Conservation (phyloP, 2,888 invertebrate genomes). For the Cataglyphis livida region DNA sequence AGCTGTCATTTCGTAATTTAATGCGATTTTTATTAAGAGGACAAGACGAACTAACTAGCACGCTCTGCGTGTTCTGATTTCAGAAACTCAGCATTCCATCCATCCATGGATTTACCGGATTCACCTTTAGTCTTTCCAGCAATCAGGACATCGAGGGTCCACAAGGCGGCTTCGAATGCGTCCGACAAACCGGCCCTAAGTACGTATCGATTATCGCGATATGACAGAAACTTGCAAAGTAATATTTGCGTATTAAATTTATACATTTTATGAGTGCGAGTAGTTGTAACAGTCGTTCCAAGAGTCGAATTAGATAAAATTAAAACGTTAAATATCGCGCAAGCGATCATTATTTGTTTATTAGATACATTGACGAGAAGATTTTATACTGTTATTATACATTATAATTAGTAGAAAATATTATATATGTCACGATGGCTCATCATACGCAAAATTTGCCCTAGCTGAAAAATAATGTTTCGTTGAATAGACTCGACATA, state of each 20-base stretch:
- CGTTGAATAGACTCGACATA: conserved; percentile 26
- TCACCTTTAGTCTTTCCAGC: conserved; percentile 92
- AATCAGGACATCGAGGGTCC: conserved; percentile 93
- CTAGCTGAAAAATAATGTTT: not conserved
- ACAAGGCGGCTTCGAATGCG: conserved; percentile 97
- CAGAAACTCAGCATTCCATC: conserved; percentile 93
- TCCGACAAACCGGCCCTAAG: conserved; percentile 89
- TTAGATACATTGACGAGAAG: not conserved
- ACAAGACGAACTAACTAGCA: conserved; percentile 69
- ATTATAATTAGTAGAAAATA: not conserved
- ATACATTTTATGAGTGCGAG: not conserved
- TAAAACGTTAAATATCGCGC: not conserved
- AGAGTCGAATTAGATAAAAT: not conserved
- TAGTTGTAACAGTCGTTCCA: not conserved
- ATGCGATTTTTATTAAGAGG: conserved; percentile 73
- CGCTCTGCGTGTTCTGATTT: conserved; percentile 73
- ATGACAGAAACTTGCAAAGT: not conserved
- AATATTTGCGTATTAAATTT: not conserved
- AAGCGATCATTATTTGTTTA: not conserved
- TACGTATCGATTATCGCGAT: conserved; percentile 72
- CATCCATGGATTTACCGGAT: conserved; percentile 87
- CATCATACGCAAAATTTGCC: conserved; percentile 2
- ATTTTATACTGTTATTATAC: not conserved
- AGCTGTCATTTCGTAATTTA: conserved; percentile 74
- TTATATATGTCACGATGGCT: not conserved